phyloP scores from a whole-genome alignment of 2,888 invertebrate genomes.

The Tiliacea citrago region DNA sequence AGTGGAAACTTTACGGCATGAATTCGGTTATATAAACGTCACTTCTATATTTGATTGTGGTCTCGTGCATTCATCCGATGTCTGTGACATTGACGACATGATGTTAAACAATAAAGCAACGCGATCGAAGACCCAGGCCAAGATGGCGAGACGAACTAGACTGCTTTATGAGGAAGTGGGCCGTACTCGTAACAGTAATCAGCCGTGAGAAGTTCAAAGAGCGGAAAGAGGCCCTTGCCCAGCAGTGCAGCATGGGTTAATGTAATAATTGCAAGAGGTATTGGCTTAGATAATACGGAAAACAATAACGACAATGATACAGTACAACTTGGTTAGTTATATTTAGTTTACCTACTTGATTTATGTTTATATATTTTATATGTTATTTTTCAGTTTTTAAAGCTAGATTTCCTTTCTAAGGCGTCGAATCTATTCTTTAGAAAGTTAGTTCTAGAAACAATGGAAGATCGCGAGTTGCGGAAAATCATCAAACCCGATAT shows the following conservation, averaged over 20 bases:
- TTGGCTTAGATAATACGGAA: not conserved
- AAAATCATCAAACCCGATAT: slow-evolving; percentile 86
- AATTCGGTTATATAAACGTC: not conserved
- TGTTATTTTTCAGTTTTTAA: slow-evolving; percentile 59
- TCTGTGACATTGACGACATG: not conserved
- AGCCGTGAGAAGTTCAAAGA: not conserved
- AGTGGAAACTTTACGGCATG: not conserved
- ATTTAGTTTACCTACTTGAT: not conserved
- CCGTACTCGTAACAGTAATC: not conserved
- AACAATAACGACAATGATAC: not conserved
- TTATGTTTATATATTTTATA: not conserved
- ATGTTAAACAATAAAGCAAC: not conserved
- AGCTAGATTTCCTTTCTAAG: slow-evolving; percentile 68
- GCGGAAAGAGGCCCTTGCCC: not conserved
- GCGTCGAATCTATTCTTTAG: slow-evolving; percentile 74
- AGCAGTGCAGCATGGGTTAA: not conserved
- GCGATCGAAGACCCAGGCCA: not conserved
- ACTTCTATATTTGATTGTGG: not conserved
- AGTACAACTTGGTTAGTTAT: not conserved
- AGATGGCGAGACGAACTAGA: not conserved
- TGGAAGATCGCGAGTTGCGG: slow-evolving; percentile 78
- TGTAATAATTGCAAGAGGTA: not conserved
- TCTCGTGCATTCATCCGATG: not conserved
- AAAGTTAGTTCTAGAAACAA: slow-evolving; percentile 78
- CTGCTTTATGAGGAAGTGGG: not conserved